phyloP scores from a whole-genome alignment of 2,888 invertebrate species.

The Meganola albula region DNA sequence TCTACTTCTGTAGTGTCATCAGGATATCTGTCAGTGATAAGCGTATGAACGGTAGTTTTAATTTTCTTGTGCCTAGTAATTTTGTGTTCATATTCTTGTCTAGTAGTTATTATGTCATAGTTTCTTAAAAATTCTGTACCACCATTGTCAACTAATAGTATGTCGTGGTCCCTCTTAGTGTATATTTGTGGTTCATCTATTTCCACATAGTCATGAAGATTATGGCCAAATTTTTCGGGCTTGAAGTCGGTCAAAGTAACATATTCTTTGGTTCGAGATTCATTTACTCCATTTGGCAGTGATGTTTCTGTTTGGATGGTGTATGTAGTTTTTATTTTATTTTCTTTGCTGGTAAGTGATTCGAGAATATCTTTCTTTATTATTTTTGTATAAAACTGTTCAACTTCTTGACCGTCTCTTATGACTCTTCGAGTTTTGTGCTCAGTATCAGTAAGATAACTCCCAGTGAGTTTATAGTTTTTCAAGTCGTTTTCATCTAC shows the following conservation, averaged over 20 bases:
- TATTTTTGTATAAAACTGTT: conserved; percentile 57
- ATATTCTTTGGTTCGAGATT: conserved; percentile 63
- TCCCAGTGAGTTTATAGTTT: background rate
- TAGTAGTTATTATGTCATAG: conserved; percentile 51
- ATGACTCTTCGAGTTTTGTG: conserved; percentile 36
- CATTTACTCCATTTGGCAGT: conserved; percentile 52
- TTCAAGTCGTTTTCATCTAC: conserved; percentile 2
- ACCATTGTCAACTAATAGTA: conserved; percentile 43
- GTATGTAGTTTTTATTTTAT: conserved; percentile 55
- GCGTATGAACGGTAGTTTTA: conserved; percentile 50
- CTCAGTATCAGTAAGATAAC: background rate
- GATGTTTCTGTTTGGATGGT: conserved; percentile 57
- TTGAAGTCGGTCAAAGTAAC: conserved; percentile 57
- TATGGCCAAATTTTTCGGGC: conserved; percentile 48
- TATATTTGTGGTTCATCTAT: conserved; percentile 47
- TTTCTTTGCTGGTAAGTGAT: conserved; percentile 40
- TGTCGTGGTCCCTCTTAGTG: conserved; percentile 39
- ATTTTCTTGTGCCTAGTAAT: conserved; percentile 46
- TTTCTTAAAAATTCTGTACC: conserved; percentile 44
- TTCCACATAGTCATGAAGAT: conserved; percentile 44
- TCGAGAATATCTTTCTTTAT: conserved; percentile 58
- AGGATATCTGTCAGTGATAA: conserved; percentile 59
- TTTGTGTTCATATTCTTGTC: conserved; percentile 53
- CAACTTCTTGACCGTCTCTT: conserved; percentile 46
- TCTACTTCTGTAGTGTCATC: conserved; percentile 63